These are phyloP conservation scores for Hyaena hyaena DNA, from an alignment of 2,113 vertebrate genomes.

Conservation along the genomic window DNA sequence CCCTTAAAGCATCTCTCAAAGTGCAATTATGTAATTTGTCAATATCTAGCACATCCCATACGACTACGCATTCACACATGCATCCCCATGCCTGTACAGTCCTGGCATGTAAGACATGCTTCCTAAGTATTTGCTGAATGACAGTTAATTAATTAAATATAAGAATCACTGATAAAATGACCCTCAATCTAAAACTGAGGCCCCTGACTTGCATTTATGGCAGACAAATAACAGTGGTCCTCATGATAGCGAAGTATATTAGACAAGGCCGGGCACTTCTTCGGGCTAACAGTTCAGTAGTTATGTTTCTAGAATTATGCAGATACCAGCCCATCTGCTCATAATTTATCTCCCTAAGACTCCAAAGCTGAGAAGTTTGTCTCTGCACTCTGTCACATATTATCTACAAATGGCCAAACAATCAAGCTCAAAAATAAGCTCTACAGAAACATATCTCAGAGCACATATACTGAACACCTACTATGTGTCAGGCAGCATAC, in stretches of 20 bases:
- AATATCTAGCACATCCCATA: not conserved
- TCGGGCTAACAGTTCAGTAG: not conserved
- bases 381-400: not conserved
- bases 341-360: not conserved
- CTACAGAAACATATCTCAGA: not conserved
- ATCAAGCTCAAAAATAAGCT: not conserved
- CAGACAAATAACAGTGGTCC: not conserved
- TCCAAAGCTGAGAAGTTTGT: not conserved
- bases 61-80: not conserved
- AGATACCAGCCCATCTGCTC: not conserved
- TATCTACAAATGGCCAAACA: not conserved
- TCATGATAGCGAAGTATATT: not conserved
- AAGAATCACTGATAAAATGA: not conserved
- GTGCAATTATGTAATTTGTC: not conserved
- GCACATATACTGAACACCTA: not conserved
- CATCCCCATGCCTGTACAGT: not conserved
- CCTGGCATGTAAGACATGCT: not conserved
- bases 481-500: not conserved
- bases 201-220: not conserved
- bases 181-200: not conserved
- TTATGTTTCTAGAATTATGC: not conserved
- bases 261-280: not conserved
- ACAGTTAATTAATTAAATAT: constrained; percentile 4
- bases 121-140: not conserved
- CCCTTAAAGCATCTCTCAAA: not conserved